Evolutionary conservation across 2,888 invertebrate species (phyloP).

Genomic region (Drosophila mettleri): DNA sequence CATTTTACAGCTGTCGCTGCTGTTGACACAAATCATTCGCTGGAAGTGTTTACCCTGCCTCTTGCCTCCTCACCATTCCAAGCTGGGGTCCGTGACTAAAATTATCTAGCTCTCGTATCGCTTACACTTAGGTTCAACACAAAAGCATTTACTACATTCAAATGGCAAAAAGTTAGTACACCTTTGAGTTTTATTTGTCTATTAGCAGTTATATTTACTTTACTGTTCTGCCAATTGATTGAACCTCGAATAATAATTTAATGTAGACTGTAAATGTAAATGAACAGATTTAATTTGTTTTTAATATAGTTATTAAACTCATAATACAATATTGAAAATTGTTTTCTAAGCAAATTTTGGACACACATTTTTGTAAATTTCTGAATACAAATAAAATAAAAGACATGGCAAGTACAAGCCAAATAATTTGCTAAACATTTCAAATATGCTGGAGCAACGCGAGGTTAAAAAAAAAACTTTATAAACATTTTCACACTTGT

Average conservation of each 20-base stretch:
- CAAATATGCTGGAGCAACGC: conserved; percentile 17
- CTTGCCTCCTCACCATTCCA: conserved; percentile 21
- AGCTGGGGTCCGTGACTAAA: conserved; percentile 65
- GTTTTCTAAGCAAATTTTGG: not conserved
- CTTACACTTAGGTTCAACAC: conserved; percentile 54
- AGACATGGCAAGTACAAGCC: conserved; percentile 2
- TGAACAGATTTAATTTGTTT: not conserved
- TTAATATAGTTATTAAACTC: not conserved
- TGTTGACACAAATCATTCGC: conserved; percentile 80
- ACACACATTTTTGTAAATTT: conserved; percentile 10
- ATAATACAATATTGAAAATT: not conserved
- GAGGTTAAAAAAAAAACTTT: conserved; percentile 48
- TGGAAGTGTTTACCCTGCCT: conserved; percentile 52
- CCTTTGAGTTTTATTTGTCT: conserved; percentile 4
- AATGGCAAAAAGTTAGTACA: conserved; percentile 53
- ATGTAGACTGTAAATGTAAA: not conserved
- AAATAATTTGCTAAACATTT: conserved; percentile 33
- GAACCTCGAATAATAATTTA: too few species aligned
- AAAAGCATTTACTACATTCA: conserved; percentile 38
- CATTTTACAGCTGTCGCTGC: conserved; percentile 60
- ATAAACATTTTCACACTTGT: conserved; percentile 71
- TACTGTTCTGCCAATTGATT: too few species aligned
- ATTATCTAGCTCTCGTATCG: conserved; percentile 57
- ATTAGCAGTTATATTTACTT: too few species aligned
- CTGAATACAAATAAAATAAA: conserved; percentile 9